Base-by-base conservation (phyloP, 2,113 vertebrate genomes). In the Gadus macrocephalus region DNA sequence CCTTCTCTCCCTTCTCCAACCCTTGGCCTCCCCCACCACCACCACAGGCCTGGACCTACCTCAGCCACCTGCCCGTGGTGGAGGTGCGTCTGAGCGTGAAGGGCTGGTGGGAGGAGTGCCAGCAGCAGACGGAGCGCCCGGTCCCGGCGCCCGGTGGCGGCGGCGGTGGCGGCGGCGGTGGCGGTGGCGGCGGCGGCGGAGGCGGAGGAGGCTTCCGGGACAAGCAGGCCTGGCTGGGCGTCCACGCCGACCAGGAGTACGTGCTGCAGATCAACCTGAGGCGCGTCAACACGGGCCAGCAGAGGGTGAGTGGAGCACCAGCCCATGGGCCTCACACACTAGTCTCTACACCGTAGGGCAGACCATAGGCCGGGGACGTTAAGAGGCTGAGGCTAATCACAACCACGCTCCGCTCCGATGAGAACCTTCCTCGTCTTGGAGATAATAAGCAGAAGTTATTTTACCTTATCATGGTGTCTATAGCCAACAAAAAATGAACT, bases 211-310 rank as follows among this genome's bases (percentile, higher is more conserved):
- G 91, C 81, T 72, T 81, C 0, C 86, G 94, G 73, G 93, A 94
- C 9, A 89, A 93, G 69, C 92, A 87, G 81, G 93, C 81, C 74
- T 99, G 96, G 96, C 83, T 95, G 83, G 82, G 72, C 0, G 87
- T 99, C 70, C 95, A 96, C n/a, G 94, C 96, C n/a, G 95, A 98
- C 86, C 97, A 95, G 80, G 95, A 99, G 89, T 98, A 99, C 73
- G 95, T 99, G 71, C 95, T 99, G 75, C 95, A 96, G 84, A 93
- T 98, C 86, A 88, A 90, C 1, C 85, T 99, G 89, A 91, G 88
- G 38, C 93, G 95, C 84, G 81, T 93, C 81, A 93, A 88, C 74
- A 20, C 76, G 64, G 93, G 93, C 38, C 92, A 92, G 75, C 89
- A 90, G 77, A 95, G 95, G 95, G 97, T 98, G 84, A 88, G 90